Conservation (phyloP, 1,140 invertebrate genomes). For the Vanessa atalanta region DNA sequence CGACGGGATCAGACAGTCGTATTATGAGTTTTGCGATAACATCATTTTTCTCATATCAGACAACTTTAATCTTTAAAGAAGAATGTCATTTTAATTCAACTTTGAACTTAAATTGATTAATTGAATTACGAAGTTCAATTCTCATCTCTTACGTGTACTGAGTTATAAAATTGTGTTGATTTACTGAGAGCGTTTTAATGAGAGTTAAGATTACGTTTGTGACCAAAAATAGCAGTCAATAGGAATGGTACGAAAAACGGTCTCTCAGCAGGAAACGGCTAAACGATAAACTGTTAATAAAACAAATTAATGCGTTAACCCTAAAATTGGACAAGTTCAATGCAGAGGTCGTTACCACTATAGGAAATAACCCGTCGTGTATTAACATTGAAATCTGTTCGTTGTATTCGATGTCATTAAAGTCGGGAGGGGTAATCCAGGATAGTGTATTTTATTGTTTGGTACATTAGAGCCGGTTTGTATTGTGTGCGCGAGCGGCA, state of each 20-base stretch:
- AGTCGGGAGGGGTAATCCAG: constrained; percentile 44
- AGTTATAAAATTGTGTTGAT: neutral
- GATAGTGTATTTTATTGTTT: constrained; percentile 62
- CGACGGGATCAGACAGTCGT: constrained; percentile 70
- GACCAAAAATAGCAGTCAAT: constrained; percentile 56
- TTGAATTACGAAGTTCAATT: neutral
- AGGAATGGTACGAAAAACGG: constrained; percentile 50
- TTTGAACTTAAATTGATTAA: neutral
- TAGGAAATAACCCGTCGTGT: constrained; percentile 77
- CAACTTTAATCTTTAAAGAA: constrained; percentile 23
- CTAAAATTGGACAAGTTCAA: constrained; percentile 80
- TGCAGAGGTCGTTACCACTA: constrained; percentile 78
- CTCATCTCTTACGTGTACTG: neutral
- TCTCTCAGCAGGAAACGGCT: constrained; percentile 68
- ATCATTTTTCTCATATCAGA: constrained; percentile 42
- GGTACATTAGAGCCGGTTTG: constrained; percentile 53
- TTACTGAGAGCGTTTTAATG: neutral
- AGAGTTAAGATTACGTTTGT: neutral
- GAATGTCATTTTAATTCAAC: neutral
- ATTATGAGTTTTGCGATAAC: constrained; percentile 60
- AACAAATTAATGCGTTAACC: constrained; percentile 79
- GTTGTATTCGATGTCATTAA: constrained; percentile 79
- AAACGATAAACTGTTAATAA: constrained; percentile 76
- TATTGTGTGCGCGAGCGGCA: constrained; percentile 47
- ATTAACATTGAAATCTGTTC: constrained; percentile 80